A percentile compares a stretch with the other conserved stretches of the same genome.
phyloP scores from a whole-genome alignment of 35 echinoderm and acorn worm genomes.

The Patiria miniata region DNA sequence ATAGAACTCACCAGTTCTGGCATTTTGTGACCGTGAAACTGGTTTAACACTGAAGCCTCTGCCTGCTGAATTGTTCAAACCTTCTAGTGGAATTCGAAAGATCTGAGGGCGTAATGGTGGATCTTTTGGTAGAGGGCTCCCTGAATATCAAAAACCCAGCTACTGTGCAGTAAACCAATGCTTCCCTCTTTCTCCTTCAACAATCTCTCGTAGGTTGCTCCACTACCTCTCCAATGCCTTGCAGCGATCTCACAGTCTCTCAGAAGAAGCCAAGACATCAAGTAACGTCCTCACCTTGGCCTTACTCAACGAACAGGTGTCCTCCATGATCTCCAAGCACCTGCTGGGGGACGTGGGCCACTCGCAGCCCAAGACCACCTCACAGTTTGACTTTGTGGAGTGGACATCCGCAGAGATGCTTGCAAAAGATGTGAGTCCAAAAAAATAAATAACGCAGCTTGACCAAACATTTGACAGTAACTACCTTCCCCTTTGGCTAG shows the following conservation, averaged over 20 bases:
- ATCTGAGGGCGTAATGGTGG: too few species aligned
- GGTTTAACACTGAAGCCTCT: too few species aligned
- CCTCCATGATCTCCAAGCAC: conserved; percentile 74
- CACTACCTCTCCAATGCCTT: conserved; percentile 84
- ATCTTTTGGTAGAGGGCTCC: too few species aligned
- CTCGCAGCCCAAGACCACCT: conserved; percentile 13
- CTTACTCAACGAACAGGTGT: conserved; percentile 76
- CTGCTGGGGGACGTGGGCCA: conserved; percentile 72
- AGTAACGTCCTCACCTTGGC: conserved; percentile 92
- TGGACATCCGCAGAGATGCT: conserved; percentile 93
- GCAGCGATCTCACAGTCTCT: conserved; percentile 74
- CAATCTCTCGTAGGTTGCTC: conserved; percentile 46
- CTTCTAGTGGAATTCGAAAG: too few species aligned
- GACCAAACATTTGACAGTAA: too few species aligned
- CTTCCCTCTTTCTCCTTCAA: not conserved
- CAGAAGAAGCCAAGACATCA: conserved; percentile 47
- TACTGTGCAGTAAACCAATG: not conserved
- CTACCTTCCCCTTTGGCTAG: too few species aligned
- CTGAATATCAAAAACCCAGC: too few species aligned
- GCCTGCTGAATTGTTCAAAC: too few species aligned
- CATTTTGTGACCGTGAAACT: too few species aligned
- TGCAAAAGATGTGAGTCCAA: conserved; percentile 88
- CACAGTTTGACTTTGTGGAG: conserved; percentile 81
- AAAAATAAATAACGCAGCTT: not conserved
- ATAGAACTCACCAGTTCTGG: too few species aligned